Evolutionary conservation across 2,113 vertebrate species (phyloP).

Genomic region (Amphiprion ocellaris): DNA sequence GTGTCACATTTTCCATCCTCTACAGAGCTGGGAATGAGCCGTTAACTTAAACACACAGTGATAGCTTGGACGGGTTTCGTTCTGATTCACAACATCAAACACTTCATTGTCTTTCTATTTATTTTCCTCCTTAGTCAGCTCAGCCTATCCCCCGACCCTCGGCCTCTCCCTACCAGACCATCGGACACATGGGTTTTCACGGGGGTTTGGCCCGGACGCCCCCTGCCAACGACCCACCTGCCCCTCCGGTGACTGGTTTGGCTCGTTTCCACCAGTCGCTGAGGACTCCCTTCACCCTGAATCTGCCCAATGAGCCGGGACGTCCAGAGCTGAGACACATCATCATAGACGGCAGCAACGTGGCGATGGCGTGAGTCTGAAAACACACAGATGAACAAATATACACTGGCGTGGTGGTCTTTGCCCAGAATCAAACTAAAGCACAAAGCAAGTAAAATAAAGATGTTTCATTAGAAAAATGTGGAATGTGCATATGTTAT

Average conservation of each 20-base stretch:
- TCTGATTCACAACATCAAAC: neutral
- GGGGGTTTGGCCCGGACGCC: constrained; percentile 47
- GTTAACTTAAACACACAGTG: neutral
- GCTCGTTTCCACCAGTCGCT: constrained; percentile 93
- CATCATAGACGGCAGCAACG: constrained; percentile 97
- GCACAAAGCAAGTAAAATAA: no score
- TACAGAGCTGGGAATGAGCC: neutral
- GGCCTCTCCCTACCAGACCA: constrained; percentile 78
- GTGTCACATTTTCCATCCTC: neutral
- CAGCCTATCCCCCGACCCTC: constrained; percentile 61
- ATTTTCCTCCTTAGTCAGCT: constrained; percentile 47
- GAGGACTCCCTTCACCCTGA: constrained; percentile 90
- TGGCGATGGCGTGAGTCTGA: constrained; percentile 95
- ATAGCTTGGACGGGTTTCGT: neutral
- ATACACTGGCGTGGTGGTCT: neutral
- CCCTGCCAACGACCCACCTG: constrained; percentile 64
- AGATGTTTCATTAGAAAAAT: no score
- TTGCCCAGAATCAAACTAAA: no score
- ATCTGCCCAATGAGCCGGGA: constrained; percentile 92
- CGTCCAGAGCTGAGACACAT: constrained; percentile 88
- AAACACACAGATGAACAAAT: neutral
- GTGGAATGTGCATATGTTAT: no score
- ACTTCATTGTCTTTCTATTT: constrained; percentile 8
- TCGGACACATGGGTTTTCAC: constrained; percentile 68
- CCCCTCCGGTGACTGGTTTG: constrained; percentile 88